Evolutionary conservation across 2,113 vertebrate genomes (phyloP).

Genomic region (Baryphthengus martii): DNA sequence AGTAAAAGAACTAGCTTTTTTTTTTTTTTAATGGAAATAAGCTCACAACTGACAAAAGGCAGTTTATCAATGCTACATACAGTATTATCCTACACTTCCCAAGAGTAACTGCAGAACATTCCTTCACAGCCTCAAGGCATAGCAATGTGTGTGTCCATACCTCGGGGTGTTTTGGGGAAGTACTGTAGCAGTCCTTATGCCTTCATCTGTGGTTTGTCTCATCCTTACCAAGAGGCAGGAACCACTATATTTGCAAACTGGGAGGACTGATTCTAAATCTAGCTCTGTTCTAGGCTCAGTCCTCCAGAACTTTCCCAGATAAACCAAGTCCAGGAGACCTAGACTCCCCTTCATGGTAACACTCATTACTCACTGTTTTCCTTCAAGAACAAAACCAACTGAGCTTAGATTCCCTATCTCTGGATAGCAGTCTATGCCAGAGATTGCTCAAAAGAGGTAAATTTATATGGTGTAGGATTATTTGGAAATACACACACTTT

Average conservation of each 20-base stretch:
- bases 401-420: not conserved
- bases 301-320: not conserved
- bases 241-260: not conserved
- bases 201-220: not conserved
- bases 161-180: fast-evolving
- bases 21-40: not conserved
- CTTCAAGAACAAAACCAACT: not conserved
- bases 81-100: fast-evolving
- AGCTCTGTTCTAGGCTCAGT: not conserved
- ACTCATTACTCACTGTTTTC: not conserved
- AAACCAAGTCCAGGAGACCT: not conserved
- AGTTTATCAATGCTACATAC: fast-evolving
- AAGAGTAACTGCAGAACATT: not conserved
- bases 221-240: not conserved
- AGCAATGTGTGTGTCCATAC: fast-evolving
- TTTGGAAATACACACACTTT: not conserved
- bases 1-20: not conserved
- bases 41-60: not conserved
- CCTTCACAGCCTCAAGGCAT: not conserved
- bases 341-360: not conserved
- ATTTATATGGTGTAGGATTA: not conserved
- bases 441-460: not conserved
- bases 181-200: not conserved
- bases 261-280: not conserved
- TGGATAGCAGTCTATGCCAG: not conserved